A percentile compares a stretch with the other conserved stretches of the same genome.
Conservation (phyloP, 2,888 invertebrate genomes). For the Magallana nippona region DNA sequence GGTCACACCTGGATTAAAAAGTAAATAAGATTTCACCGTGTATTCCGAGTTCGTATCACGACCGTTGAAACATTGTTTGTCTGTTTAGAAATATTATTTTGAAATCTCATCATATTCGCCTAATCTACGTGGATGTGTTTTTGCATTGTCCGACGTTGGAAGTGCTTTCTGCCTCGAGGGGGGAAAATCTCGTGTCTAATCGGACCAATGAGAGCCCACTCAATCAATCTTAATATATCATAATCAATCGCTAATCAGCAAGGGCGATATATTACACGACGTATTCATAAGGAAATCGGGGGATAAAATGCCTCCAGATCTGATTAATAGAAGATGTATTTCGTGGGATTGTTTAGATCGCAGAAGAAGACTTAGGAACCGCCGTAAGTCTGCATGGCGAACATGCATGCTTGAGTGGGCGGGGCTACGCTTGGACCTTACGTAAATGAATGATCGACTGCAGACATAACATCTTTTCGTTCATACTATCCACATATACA, state of each 20-base stretch:
- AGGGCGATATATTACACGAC: neutral
- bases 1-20: neutral
- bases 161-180: constrained; percentile 44
- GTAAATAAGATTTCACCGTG: neutral
- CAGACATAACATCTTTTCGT: constrained; percentile 1
- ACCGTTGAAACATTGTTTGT: no score
- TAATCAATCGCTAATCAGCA: constrained; percentile 59
- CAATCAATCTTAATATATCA: constrained; percentile 64
- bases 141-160: constrained; percentile 17
- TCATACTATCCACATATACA: no score
- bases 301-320: neutral
- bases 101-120: neutral
- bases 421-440: neutral
- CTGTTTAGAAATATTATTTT: no score
- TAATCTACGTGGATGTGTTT: neutral
- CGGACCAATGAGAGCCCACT: constrained; percentile 49
- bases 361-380: no score
- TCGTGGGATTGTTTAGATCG: neutral
- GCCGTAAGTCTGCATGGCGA: neutral
- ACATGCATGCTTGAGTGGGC: neutral
- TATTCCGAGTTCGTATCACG: neutral
- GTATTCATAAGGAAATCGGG: neutral
- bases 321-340: constrained; percentile 9
- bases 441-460: neutral
- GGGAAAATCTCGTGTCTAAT: constrained; percentile 36